phyloP scores from a whole-genome alignment of 2,113 vertebrate genomes.

The Triplophysa siluroides region DNA sequence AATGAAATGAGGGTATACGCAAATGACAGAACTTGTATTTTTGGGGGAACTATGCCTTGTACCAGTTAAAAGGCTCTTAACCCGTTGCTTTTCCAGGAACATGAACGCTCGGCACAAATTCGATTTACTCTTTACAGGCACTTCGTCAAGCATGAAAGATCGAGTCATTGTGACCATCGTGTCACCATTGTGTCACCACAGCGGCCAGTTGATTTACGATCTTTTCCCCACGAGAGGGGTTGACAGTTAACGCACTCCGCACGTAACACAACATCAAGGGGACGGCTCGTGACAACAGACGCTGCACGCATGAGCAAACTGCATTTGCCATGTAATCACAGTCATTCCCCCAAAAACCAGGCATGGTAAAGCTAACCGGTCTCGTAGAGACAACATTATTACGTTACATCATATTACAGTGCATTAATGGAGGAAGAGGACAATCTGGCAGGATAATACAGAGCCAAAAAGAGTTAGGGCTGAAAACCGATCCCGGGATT shows the following conservation, averaged over 20 bases:
- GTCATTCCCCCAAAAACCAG: constrained; percentile 63
- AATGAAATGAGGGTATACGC: too few species aligned
- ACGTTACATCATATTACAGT: constrained; percentile 62
- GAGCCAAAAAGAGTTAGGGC: constrained; percentile 60
- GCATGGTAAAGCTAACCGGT: constrained; percentile 47
- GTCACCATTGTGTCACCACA: constrained; percentile 24
- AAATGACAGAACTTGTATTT: too few species aligned
- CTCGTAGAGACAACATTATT: constrained; percentile 63
- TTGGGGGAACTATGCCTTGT: too few species aligned
- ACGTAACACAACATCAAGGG: constrained; percentile 12
- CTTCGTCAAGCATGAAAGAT: constrained; percentile 32
- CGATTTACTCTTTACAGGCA: constrained; percentile 22
- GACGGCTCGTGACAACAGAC: neutral
- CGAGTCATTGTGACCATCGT: constrained; percentile 33
- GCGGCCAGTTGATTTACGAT: constrained; percentile 16
- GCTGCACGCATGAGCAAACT: constrained; percentile 47
- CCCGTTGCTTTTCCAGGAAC: constrained; percentile 14
- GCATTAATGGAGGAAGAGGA: constrained; percentile 64
- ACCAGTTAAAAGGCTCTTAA: constrained; percentile 6
- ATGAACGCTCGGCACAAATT: neutral
- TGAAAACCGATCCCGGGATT: constrained; percentile 30
- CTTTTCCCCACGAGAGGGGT: neutral
- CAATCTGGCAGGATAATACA: constrained; percentile 61
- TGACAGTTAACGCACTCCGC: constrained; percentile 1
- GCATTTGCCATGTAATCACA: constrained; percentile 49